These are phyloP conservation scores for Paratilapia polleni DNA, from an alignment of 2,113 vertebrate species.

Conservation along the genomic window DNA sequence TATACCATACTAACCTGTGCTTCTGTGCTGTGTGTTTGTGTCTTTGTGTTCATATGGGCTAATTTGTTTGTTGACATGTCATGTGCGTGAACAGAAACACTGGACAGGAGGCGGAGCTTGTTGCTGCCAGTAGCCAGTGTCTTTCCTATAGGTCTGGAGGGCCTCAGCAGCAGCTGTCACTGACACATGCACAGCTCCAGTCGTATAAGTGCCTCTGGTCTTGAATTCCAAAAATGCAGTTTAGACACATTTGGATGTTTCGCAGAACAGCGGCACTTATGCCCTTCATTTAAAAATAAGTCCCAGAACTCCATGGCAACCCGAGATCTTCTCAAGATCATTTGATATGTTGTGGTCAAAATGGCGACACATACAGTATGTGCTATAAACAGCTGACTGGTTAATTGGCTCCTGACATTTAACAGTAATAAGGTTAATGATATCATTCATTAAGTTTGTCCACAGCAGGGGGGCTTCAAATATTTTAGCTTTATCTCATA, in stretches of 20 bases:
- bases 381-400: constrained; percentile 20
- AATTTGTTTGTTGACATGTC: not conserved
- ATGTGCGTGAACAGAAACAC: constrained; percentile 21
- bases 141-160: constrained; percentile 50
- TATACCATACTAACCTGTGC: not conserved
- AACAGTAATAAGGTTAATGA: not conserved
- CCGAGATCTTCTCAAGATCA: constrained; percentile 47
- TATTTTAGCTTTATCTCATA: not conserved
- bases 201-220: constrained; percentile 50
- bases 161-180: constrained; percentile 85
- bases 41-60: not conserved
- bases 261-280: constrained; percentile 58
- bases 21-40: not conserved
- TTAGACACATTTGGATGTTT: constrained; percentile 69
- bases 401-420: constrained; percentile 15
- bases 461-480: not conserved
- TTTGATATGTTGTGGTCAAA: constrained; percentile 21
- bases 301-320: constrained; percentile 59
- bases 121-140: constrained; percentile 26
- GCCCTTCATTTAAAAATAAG: constrained; percentile 70
- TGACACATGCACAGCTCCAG: constrained; percentile 77
- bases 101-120: constrained; percentile 28
- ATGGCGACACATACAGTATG: not conserved
- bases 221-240: constrained; percentile 77
- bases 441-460: constrained; percentile 2